Evolutionary conservation across 2,113 vertebrate species (phyloP).

Genomic region (Sarotherodon lohbergeri): DNA sequence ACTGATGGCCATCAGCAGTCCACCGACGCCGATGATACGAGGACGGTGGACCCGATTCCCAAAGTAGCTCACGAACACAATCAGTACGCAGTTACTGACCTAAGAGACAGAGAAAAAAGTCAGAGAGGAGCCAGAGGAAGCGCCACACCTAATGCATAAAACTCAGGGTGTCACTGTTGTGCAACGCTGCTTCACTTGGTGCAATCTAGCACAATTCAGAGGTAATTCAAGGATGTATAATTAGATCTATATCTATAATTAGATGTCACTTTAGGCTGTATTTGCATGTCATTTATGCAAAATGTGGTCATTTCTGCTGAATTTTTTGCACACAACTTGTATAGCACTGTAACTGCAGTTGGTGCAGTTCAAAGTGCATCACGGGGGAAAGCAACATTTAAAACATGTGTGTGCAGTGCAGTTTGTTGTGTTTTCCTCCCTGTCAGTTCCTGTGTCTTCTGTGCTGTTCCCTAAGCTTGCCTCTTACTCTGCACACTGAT

Average conservation of each 20-base stretch:
- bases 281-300: not conserved
- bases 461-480: not conserved
- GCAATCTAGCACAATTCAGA: not conserved
- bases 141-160: not conserved
- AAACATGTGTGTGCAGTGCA: not conserved
- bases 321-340: not conserved
- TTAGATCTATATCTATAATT: not conserved
- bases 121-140: not conserved
- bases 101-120: slow-evolving; percentile 47
- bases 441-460: not conserved
- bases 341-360: not conserved
- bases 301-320: not conserved
- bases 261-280: not conserved
- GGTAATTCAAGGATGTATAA: not conserved
- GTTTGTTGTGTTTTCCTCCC: not conserved
- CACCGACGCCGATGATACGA: slow-evolving; percentile 81
- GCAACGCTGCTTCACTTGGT: not conserved
- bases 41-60: slow-evolving; percentile 90
- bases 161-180: not conserved
- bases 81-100: slow-evolving; percentile 89
- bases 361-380: not conserved
- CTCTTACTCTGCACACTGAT: not conserved
- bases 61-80: slow-evolving; percentile 95
- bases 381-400: fast-evolving
- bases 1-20: slow-evolving; percentile 84